Base-by-base conservation (phyloP, 1,140 invertebrate genomes). In the Hermetia illucens region DNA sequence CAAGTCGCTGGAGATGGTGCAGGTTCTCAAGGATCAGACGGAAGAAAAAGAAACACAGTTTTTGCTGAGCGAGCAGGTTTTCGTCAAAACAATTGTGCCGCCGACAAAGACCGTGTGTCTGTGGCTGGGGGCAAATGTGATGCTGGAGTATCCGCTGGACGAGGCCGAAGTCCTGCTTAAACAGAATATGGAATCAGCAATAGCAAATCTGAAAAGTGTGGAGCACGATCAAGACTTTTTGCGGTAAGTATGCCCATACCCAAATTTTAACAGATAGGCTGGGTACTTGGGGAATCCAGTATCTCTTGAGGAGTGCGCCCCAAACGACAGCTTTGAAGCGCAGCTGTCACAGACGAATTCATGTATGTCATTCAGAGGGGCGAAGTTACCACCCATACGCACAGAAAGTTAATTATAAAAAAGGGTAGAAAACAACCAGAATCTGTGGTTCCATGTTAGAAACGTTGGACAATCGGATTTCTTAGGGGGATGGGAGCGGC, bases 121-220 rank as follows among this genome's bases (percentile, higher is more conserved):
- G n/a, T 98, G 94, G 93, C 67, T 98, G 38, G 94, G 94, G 19
- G 94, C 94, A 17, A 97, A 95, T 71, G 90, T 98, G 0, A 98
- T 98, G 94, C 68, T 98, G 47, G 94, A 98, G 62, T 98, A 98
- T 68, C 77, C 77, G 9, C 63, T 98, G 41, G 79, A 92, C 44
- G 92, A 97, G 69, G 94, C 93, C 21, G 77, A 89, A 62, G 68
- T 74, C 41, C 65, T 97, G 22, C 66, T 98, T 15, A 72, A 72
- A 37, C 88, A 89, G 55, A 97, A 98, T 62, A 79, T 92, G 54
- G 74, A 76, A 40, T 78, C 81, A 31, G 91, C 93, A 1, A 82
- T 80, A 46, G 81, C 77, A 59, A 90, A 86, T 64, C 66, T 94
- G 34, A 70, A 66, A 39, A 79, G 79, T 62, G 77, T 95, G 21